A percentile compares a stretch with the other conserved stretches of the same genome.
These are phyloP conservation scores for Clarias macrocephalus DNA, from an alignment of 2,113 vertebrate species.

Conservation along the genomic window DNA sequence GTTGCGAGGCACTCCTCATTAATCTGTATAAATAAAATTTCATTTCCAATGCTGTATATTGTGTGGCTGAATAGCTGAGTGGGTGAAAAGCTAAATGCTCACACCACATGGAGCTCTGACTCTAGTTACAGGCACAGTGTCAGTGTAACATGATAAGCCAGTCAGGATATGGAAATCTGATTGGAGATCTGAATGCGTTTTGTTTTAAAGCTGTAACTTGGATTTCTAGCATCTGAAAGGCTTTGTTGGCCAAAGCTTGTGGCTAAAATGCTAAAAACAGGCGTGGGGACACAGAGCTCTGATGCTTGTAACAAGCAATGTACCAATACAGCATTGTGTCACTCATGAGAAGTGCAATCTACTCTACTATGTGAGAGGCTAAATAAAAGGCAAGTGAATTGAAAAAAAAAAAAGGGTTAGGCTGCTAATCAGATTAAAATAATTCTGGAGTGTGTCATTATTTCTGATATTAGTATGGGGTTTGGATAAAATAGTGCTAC, in stretches of 20 bases:
- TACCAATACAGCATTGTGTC: not conserved
- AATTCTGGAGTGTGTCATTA: not conserved
- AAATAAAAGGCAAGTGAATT: not conserved
- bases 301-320: not conserved
- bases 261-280: not conserved
- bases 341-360: too few relatives aligned
- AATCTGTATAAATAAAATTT: not conserved
- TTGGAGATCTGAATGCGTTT: not conserved
- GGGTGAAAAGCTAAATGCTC: too few relatives aligned
- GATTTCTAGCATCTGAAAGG: not conserved
- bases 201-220: not conserved
- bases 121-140: not conserved
- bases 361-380: not conserved
- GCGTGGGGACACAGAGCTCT: not conserved
- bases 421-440: not conserved
- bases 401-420: not conserved
- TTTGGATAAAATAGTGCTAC: not conserved
- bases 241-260: not conserved
- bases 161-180: not conserved
- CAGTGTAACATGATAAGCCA: not conserved
- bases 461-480: not conserved
- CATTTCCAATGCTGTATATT: not conserved
- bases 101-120: not conserved
- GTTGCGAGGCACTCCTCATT: not conserved
- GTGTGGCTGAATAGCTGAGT: not conserved